Conservation (phyloP, 2,113 vertebrate species). For the Chaetura pelagica region DNA sequence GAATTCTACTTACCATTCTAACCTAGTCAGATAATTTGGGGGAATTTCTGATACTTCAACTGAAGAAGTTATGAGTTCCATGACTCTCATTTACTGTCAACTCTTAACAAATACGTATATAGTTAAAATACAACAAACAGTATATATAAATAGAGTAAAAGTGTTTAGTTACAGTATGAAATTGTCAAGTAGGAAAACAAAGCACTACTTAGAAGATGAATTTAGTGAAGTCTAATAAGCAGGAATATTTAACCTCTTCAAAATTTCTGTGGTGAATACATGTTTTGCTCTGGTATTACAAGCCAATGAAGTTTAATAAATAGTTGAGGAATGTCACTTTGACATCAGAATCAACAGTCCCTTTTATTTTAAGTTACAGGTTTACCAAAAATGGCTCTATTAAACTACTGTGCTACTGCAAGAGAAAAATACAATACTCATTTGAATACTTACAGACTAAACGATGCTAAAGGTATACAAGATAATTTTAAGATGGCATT, state of each 20-base stretch:
- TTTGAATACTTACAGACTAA: background rate
- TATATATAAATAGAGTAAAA: background rate
- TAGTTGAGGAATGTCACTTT: background rate
- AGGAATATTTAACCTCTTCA: background rate
- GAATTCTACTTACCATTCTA: background rate
- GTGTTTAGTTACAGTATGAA: background rate
- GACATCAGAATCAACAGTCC: background rate
- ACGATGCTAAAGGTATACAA: background rate
- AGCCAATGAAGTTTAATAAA: background rate
- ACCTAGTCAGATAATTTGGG: background rate
- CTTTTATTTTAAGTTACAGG: background rate
- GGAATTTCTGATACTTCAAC: background rate
- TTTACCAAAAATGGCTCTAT: background rate
- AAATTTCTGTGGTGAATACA: background rate
- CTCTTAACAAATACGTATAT: background rate
- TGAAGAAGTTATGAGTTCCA: background rate
- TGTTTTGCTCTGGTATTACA: background rate
- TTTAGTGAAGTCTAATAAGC: background rate
- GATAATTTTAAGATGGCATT: background rate
- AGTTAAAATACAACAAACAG: background rate
- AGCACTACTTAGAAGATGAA: background rate
- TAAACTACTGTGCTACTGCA: background rate
- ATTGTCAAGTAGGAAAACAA: background rate
- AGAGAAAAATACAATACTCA: background rate
- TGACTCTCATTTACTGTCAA: background rate